Evolutionary conservation across 2,113 vertebrate species (phyloP).

Genomic region (Shinisaurus crocodilurus): DNA sequence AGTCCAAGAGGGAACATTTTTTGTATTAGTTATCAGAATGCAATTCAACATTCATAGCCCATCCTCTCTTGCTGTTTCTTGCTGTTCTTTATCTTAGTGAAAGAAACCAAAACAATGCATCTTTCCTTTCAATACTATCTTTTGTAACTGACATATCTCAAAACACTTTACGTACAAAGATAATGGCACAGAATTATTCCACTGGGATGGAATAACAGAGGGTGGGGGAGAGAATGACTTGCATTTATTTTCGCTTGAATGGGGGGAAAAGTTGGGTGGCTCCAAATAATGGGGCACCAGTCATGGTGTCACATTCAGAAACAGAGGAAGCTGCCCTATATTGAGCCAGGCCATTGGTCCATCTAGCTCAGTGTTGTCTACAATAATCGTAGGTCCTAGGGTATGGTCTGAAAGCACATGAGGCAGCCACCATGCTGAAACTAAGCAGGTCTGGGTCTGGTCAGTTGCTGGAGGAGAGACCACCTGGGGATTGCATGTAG

Average conservation of each 20-base stretch:
- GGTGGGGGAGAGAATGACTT: not conserved
- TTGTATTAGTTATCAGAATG: not conserved
- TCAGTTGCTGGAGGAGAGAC: too few species aligned
- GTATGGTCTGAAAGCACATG: too few species aligned
- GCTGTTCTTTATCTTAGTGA: not conserved
- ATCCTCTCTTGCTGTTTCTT: not conserved
- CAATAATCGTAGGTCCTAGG: too few species aligned
- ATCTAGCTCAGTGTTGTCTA: too few species aligned
- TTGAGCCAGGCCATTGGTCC: too few species aligned
- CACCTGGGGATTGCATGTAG: too few species aligned
- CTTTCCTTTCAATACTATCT: not conserved
- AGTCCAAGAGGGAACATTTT: not conserved
- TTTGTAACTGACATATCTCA: not conserved
- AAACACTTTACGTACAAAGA: not conserved
- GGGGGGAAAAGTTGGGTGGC: too few species aligned
- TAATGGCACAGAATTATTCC: not conserved
- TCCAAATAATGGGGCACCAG: not conserved
- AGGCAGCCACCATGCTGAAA: too few species aligned
- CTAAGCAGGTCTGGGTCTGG: too few species aligned
- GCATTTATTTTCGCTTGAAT: not conserved
- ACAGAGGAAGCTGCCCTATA: too few species aligned
- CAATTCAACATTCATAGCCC: not conserved
- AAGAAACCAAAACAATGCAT: not conserved
- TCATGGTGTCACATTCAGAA: too few species aligned
- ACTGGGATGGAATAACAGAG: not conserved